These are phyloP conservation scores for Sebastes alutus DNA, from an alignment of 2,797 vertebrate species.

Conservation along the genomic window DNA sequence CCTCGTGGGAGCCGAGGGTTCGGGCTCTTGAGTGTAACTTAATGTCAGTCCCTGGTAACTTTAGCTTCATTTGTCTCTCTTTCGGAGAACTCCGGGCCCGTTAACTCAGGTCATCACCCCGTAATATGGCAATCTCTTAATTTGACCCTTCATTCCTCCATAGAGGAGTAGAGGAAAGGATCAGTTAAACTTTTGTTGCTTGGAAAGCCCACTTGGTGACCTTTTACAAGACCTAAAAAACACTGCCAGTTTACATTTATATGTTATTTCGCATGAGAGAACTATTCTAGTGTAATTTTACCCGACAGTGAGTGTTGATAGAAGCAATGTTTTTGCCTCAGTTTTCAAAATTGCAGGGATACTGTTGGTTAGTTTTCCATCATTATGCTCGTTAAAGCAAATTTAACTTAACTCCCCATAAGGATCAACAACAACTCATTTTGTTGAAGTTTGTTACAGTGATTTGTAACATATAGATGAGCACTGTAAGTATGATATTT, in stretches of 20 bases:
- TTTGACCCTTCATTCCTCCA: conserved; percentile 35
- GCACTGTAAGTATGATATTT: not conserved
- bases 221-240: conserved; percentile 26
- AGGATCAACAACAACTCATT: not conserved
- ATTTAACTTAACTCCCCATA: not conserved
- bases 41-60: conserved; percentile 57
- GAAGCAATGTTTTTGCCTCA: conserved; percentile 1
- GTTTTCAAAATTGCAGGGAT: not conserved
- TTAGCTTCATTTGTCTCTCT: conserved; percentile 55
- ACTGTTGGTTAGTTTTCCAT: not conserved
- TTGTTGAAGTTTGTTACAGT: not conserved
- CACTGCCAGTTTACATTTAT: conserved; percentile 14
- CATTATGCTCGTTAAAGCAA: not conserved
- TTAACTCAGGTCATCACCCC: conserved; percentile 47
- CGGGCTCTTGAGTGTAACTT: conserved; percentile 33
- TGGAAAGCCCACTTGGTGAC: conserved; percentile 9
- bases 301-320: not conserved
- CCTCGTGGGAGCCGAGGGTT: conserved; percentile 53
- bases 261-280: conserved; percentile 2
- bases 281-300: not conserved
- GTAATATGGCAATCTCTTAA: conserved; percentile 52
- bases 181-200: conserved; percentile 24
- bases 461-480: not conserved
- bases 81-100: conserved; percentile 17
- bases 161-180: conserved; percentile 21